Base-by-base conservation (phyloP, 2,797 vertebrate species). In the Microcaecilia unicolor region DNA sequence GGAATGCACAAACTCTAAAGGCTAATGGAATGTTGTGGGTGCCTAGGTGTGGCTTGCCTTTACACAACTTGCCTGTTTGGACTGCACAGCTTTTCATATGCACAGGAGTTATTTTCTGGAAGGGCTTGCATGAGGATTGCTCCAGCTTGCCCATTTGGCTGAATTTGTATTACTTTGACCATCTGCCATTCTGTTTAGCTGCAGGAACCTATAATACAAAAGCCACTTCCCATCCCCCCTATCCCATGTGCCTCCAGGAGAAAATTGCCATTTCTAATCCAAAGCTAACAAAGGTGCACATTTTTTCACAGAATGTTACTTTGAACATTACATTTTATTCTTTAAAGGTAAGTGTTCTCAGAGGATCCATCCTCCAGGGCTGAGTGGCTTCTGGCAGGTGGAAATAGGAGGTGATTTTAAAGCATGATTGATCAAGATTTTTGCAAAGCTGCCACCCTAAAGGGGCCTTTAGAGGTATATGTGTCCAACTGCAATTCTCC, bases 141-240 rank as follows among this genome's bases (percentile, higher is more conserved):
- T 64, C 24, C 6, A 45, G 41, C 62, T 63, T 64, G 63, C 78
- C 78, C 74, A 51, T 59, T 76, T 70, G 64, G 61, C 59, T 54
- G 64, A 80, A 78, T 73, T 69, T 62, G 70, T 71, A 58, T 86
- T 84, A 73, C 76, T 81, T 67, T 71, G 76, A 75, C 83, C 82
- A 85, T 90, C 86, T 91, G 85, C 83, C 70, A 31, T 55, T 58
- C 80, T 64, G 76, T 81, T 64, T 75, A 73, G 73, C 70, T 58
- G 44, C 68, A 74, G 84, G 81, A 87, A 87, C 80, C 80, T 61
- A 61, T 83, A 74, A 78, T 66, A 58, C 62, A 64, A 64, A 71
- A 78, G 41, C 45, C 45, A 19, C 44, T 34, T 44, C 34, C 41
- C 32, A 37, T 24, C 0, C 21, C n/a, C 40, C 20, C 33, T 21